phyloP scores from a whole-genome alignment of 2,113 vertebrate genomes.

The Engraulis encrasicolus region DNA sequence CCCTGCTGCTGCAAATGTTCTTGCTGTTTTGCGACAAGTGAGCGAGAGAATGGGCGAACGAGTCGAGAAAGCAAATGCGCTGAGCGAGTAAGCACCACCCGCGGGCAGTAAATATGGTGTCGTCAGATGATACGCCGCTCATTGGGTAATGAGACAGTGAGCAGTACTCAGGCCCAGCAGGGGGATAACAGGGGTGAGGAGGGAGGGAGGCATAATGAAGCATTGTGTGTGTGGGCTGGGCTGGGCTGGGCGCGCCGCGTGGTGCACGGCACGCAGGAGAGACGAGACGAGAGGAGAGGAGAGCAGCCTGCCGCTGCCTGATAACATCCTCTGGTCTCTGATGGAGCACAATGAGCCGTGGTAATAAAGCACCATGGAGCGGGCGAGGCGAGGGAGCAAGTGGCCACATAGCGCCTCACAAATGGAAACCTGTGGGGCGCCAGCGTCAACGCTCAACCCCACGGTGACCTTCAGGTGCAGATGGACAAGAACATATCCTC shows the following conservation, averaged over 20 bases:
- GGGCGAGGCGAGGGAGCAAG: no score
- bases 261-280: no score
- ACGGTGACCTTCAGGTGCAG: constrained; percentile 27
- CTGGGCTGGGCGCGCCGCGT: background rate
- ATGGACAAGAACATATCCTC: constrained; percentile 3
- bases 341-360: constrained; percentile 68
- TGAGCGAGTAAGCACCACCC: no score
- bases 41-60: no score
- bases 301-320: constrained; percentile 66
- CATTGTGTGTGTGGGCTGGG: no score
- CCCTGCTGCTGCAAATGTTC: no score
- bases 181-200: constrained; percentile 19
- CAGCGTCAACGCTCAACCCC: constrained; percentile 3
- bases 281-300: no score
- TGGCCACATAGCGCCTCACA: no score
- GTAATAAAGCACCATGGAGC: constrained; percentile 55
- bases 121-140: constrained; percentile 57
- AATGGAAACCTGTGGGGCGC: constrained; percentile 29
- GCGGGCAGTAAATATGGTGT: constrained; percentile 61
- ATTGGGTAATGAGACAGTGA: constrained; percentile 58
- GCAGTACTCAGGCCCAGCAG: constrained; percentile 54
- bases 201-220: constrained; percentile 71
- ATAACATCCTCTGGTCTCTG: constrained; percentile 70
- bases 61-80: no score
- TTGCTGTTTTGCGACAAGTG: no score